Evolutionary conservation across 1,140 invertebrate species (phyloP).

Genomic region (Melanaphis sacchari): DNA sequence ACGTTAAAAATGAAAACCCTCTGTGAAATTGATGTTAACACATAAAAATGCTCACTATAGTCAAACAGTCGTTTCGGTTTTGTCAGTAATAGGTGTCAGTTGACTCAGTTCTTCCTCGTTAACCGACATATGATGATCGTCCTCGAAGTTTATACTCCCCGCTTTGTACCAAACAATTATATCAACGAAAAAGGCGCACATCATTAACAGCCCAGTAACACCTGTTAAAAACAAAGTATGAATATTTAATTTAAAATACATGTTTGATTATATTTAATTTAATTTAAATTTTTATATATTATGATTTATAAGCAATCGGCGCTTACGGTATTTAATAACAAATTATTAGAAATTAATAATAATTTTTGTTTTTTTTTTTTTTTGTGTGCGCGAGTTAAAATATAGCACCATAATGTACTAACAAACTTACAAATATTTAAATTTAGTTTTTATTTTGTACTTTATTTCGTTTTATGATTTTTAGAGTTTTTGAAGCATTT

Average conservation of each 20-base stretch:
- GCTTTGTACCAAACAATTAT: constrained; percentile 83
- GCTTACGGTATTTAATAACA: neutral
- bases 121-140: constrained; percentile 66
- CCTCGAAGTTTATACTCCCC: constrained; percentile 75
- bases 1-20: neutral
- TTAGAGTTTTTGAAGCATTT: too few relatives aligned
- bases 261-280: neutral
- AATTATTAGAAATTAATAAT: neutral
- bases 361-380: too few relatives aligned
- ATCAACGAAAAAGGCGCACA: constrained; percentile 82
- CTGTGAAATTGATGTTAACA: neutral
- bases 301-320: neutral
- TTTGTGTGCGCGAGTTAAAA: too few relatives aligned
- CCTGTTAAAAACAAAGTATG: constrained; percentile 70
- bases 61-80: constrained; percentile 62
- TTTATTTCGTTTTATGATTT: too few relatives aligned
- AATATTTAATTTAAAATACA: neutral
- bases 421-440: too few relatives aligned
- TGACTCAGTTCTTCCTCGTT: constrained; percentile 64
- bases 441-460: too few relatives aligned
- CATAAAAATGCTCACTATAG: neutral
- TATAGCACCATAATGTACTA: too few relatives aligned
- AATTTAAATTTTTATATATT: neutral
- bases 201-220: constrained; percentile 80
- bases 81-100: constrained; percentile 62